Evolutionary conservation across 2,888 invertebrate species (phyloP), one percentile per base, ranked within the genome.

Genomic region (Beris chalybata): DNA sequence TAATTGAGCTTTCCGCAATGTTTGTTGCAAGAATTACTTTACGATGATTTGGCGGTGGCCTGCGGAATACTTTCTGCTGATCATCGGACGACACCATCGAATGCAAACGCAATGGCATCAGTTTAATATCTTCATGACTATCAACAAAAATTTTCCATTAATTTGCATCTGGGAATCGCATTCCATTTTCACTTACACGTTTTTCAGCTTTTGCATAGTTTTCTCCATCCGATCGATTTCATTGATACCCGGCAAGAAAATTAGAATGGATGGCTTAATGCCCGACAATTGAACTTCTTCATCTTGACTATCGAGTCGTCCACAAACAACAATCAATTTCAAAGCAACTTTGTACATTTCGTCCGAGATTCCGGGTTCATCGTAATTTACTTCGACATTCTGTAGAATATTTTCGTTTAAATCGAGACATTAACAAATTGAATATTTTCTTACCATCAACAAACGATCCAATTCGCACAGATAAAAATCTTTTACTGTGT

Each of bases 1-100:
- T 95, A 72, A 95, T 90, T 57, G 94, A 94, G 78, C 93, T 94
- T 81, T 95, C 95, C 0, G 95, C 94, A 71, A 95, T 93, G 79
- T 95, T 95, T 6, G 95, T 95, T 0, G 95, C 87, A 47, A 95
- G 81, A 74, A 95, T 94, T 56, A 95, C 86, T 79, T 97, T 95
- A 68, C 96, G 85, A 70, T 71, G 73, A 9, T 77, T 76, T 1
- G 63, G 30, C 0, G 76, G 76, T 5, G 78, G 74, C 3, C 72
- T 70, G 11, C 71, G 77, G 76, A 87, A 86, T 64, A 85, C 84
- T 53, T 83, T 83, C 56, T 82, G 82, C 74, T 95, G 94, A 73
- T 93, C 91, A 50, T 91, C 90, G 1, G 85, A 83, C 0, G 93
- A 89, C 71, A 95, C 89, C 0, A 89, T 85, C 0, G 94, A 94